These are phyloP conservation scores for Pomacea canaliculata DNA, from an alignment of 2,888 invertebrate genomes.

Conservation along the genomic window DNA sequence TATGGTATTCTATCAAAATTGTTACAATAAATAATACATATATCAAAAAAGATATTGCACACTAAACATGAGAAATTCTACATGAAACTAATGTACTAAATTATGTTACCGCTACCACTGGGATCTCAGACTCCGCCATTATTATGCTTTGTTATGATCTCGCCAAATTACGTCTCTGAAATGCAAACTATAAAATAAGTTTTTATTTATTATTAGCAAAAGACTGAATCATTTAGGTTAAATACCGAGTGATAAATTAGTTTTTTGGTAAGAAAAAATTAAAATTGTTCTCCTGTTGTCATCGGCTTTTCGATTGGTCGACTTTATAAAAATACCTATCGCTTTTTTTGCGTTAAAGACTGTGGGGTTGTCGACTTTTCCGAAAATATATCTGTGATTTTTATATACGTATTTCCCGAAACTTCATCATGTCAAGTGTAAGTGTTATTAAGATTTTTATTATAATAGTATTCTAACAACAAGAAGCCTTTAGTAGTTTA, in stretches of 20 bases:
- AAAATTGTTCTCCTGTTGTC: neutral
- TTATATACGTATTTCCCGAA: neutral
- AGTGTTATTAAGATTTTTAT: slow-evolving; percentile 22
- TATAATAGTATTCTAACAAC: neutral
- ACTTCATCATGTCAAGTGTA: slow-evolving; percentile 39
- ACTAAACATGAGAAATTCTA: too few relatives aligned
- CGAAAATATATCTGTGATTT: slow-evolving; percentile 4
- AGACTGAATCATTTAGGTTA: neutral
- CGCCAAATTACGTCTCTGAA: slow-evolving; percentile 1
- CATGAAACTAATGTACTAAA: too few relatives aligned
- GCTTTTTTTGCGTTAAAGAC: slow-evolving; percentile 18
- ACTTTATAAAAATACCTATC: slow-evolving; percentile 19
- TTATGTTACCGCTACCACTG: too few relatives aligned
- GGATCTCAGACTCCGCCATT: slow-evolving; percentile 13
- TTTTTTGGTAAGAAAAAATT: neutral
- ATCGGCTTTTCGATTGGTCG: slow-evolving; percentile 27
- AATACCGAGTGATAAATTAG: neutral
- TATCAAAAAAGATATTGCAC: too few relatives aligned
- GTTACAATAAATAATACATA: too few relatives aligned
- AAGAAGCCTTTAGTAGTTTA: too few relatives aligned
- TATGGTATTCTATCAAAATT: too few relatives aligned
- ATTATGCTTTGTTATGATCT: slow-evolving; percentile 30
- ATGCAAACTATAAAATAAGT: neutral
- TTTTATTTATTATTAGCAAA: neutral
- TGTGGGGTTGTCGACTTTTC: slow-evolving; percentile 6